Percentiles rank a stretch among this genome's conserved stretches.
Conservation (phyloP, 2,888 invertebrate species). For the Eristalis tenax region DNA sequence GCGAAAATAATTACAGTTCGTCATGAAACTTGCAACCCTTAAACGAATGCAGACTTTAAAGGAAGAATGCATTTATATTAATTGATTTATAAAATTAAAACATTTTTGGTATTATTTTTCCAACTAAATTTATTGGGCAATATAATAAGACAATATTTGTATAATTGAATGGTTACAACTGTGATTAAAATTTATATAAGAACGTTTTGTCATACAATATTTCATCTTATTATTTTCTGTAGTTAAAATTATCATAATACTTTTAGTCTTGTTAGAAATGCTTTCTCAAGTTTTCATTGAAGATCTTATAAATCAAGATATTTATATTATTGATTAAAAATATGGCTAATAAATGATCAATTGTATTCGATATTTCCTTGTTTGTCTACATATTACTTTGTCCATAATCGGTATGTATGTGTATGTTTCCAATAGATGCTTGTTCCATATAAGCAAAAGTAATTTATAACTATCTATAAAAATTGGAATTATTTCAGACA, state of each 20-base stretch:
- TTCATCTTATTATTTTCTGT: neutral
- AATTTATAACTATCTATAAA: too few species aligned
- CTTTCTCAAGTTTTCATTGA: neutral
- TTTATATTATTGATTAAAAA: too few species aligned
- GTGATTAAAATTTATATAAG: neutral
- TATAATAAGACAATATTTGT: slow-evolving; percentile 51
- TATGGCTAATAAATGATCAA: too few species aligned
- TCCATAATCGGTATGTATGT: neutral
- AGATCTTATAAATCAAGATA: neutral
- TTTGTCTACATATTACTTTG: neutral
- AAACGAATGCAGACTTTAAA: slow-evolving; percentile 47
- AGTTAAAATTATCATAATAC: neutral
- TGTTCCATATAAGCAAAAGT: too few species aligned
- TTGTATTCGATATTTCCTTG: neutral
- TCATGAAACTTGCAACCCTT: slow-evolving; percentile 52
- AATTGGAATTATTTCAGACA: too few species aligned
- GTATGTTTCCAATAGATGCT: neutral
- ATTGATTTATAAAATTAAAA: slow-evolving; percentile 75
- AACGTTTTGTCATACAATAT: neutral
- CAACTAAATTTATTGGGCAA: slow-evolving; percentile 84
- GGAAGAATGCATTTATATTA: slow-evolving; percentile 21
- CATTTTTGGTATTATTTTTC: slow-evolving; percentile 78
- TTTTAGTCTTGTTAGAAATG: neutral
- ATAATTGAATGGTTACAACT: slow-evolving; percentile 34
- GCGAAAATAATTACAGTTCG: slow-evolving; percentile 20